Evolutionary conservation across 2,113 vertebrate species (phyloP).

Genomic region (Murina feae): DNA sequence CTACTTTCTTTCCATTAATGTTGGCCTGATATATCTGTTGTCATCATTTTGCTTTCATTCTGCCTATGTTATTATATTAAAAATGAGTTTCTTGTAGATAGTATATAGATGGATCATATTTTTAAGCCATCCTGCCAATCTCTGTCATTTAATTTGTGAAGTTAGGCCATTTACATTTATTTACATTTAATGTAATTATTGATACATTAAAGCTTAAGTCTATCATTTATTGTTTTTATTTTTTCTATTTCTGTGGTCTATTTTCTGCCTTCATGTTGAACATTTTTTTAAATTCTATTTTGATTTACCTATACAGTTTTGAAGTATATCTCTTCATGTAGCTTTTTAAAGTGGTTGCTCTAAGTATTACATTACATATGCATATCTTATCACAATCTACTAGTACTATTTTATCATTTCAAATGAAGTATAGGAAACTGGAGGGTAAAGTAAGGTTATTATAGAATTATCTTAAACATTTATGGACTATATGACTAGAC

Average conservation of each 20-base stretch:
- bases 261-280: background rate
- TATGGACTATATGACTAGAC: background rate
- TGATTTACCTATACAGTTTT: background rate
- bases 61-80: background rate
- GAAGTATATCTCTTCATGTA: background rate
- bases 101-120: background rate
- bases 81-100: background rate
- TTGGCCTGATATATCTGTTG: background rate
- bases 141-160: background rate
- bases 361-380: background rate
- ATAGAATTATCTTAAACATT: background rate
- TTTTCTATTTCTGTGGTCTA: background rate
- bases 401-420: background rate
- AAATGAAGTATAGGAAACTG: background rate
- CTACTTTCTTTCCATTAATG: background rate
- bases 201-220: background rate
- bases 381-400: background rate
- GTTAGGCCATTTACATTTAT: background rate
- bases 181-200: slow-evolving; percentile 25
- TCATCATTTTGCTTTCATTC: background rate
- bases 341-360: background rate
- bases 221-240: background rate
- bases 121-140: background rate
- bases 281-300: background rate
- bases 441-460: too few species aligned